These are phyloP conservation scores for Remorina albescens DNA, from an alignment of 2,797 vertebrate genomes.

Conservation along the genomic window DNA sequence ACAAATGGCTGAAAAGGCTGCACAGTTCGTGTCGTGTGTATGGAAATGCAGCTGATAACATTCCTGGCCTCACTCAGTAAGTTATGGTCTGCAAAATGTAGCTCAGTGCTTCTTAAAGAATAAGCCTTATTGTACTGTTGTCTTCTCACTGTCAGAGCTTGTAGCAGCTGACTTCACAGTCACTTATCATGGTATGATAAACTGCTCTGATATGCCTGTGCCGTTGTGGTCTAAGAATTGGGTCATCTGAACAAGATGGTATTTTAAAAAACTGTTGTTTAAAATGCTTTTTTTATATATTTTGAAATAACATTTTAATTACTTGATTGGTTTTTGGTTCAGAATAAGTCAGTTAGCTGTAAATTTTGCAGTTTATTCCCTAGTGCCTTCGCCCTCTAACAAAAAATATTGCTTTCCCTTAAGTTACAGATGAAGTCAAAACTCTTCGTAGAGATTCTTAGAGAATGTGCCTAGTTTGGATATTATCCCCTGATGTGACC, in stretches of 20 bases:
- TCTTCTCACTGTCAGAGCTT: constrained; percentile 33
- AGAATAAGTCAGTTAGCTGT: not conserved
- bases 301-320: not conserved
- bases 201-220: not conserved
- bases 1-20: constrained; percentile 86
- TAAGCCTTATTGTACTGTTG: constrained; percentile 4
- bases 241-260: not conserved
- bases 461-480: not conserved
- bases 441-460: not conserved
- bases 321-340: not conserved
- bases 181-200: constrained; percentile 27
- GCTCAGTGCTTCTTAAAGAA: constrained; percentile 11
- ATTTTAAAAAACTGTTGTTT: not conserved
- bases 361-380: not conserved
- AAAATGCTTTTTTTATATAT: not conserved
- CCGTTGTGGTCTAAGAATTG: not conserved
- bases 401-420: not conserved
- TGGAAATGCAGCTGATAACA: constrained; percentile 91
- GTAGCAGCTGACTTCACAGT: constrained; percentile 57
- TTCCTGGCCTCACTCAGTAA: constrained; percentile 97
- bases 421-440: not conserved
- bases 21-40: constrained; percentile 91
- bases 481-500: no score
- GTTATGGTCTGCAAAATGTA: constrained; percentile 60
- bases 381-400: not conserved